Percentiles rank a stretch among this genome's conserved stretches.
Conservation (phyloP, 1,140 invertebrate species). For the Pachyrhynchus sulphureomaculatus region DNA sequence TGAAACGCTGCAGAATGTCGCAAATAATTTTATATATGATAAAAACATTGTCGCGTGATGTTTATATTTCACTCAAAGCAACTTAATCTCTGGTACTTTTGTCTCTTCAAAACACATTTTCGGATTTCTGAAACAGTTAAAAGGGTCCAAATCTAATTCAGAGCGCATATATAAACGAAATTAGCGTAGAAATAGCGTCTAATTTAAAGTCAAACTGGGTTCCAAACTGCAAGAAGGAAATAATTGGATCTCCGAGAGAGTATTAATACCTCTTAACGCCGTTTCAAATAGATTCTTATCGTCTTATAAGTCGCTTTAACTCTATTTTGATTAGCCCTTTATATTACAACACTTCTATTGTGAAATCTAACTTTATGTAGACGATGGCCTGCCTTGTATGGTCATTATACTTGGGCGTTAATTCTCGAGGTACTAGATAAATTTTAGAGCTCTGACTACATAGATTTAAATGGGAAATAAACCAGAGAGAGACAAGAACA, state of each 20-base stretch:
- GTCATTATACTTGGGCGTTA: slow-evolving; percentile 16
- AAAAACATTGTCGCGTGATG: no score
- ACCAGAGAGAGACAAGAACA: no score
- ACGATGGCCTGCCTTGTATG: slow-evolving; percentile 11
- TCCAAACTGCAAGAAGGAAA: slow-evolving; percentile 22
- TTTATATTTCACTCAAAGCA: no score
- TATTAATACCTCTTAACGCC: slow-evolving; percentile 31
- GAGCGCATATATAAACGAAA: slow-evolving; percentile 24
- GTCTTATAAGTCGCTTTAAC: slow-evolving; percentile 19
- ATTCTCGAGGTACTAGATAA: neutral
- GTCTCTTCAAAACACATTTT: neutral
- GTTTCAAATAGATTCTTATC: slow-evolving; percentile 35
- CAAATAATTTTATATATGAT: no score
- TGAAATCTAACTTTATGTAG: slow-evolving; percentile 16
- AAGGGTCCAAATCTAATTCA: slow-evolving; percentile 27
- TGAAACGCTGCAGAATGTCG: no score
- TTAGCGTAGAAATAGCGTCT: slow-evolving; percentile 34
- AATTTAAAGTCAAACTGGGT: slow-evolving; percentile 27
- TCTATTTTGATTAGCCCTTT: slow-evolving; percentile 31
- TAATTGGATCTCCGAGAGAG: slow-evolving; percentile 34
- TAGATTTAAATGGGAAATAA: no score
- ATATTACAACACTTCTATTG: slow-evolving; percentile 14
- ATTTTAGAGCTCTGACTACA: neutral
- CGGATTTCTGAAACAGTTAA: slow-evolving; percentile 3
- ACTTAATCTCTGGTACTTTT: neutral